Conservation (phyloP, 2,888 invertebrate genomes). For the Pterobdella sp. region DNA sequence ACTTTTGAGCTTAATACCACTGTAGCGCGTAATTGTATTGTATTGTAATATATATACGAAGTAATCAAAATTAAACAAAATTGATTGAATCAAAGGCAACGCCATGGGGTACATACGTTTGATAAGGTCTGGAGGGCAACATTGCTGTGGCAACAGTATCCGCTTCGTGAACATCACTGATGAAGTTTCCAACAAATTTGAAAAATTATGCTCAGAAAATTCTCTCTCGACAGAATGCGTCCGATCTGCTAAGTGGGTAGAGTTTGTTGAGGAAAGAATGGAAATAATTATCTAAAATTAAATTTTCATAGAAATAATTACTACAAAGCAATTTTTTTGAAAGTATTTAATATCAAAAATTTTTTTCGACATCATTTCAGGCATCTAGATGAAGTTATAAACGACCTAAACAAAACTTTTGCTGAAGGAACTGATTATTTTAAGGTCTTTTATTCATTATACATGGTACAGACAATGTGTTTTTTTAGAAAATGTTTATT, state of each 20-base stretch:
- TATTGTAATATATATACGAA: no score
- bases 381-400: constrained; percentile 69
- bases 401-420: constrained; percentile 71
- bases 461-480: neutral
- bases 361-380: constrained; percentile 48
- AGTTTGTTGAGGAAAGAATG: neutral
- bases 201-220: constrained; percentile 60
- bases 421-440: constrained; percentile 82
- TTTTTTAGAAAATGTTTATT: neutral
- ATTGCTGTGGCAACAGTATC: constrained; percentile 82
- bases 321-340: neutral
- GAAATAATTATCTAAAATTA: neutral
- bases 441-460: constrained; percentile 55
- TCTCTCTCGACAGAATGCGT: constrained; percentile 59
- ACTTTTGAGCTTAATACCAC: no score
- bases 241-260: constrained; percentile 44
- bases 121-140: constrained; percentile 83
- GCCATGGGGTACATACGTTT: constrained; percentile 91
- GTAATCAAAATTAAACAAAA: no score
- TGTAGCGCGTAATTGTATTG: no score
- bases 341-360: neutral
- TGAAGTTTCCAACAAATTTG: constrained; percentile 58
- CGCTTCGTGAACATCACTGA: constrained; percentile 77
- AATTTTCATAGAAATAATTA: neutral
- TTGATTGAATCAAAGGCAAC: no score